These are phyloP conservation scores for Odontophorus gujanensis DNA, from an alignment of 2,113 vertebrate genomes.

Conservation along the genomic window DNA sequence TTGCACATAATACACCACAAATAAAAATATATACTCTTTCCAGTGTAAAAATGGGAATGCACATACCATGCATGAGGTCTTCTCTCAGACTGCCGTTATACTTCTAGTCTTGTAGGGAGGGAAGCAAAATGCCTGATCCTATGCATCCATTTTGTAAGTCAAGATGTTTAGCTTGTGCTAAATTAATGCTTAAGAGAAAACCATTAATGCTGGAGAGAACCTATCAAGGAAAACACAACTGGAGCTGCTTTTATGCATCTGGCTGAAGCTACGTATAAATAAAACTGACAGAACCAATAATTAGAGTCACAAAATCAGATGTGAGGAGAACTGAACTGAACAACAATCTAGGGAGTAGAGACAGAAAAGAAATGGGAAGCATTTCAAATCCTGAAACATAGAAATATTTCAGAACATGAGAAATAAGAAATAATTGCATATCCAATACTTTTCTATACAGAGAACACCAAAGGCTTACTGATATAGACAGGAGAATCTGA, in stretches of 20 bases:
- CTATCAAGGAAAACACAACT: background rate
- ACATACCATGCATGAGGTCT: background rate
- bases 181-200: background rate
- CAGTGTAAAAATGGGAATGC: fast-evolving
- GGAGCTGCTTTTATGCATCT: background rate
- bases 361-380: background rate
- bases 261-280: background rate
- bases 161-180: background rate
- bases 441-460: background rate
- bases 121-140: background rate
- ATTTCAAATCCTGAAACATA: background rate
- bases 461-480: background rate
- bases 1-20: background rate
- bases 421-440: background rate
- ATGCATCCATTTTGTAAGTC: background rate
- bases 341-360: background rate
- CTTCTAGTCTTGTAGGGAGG: fast-evolving
- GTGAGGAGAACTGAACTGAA: background rate
- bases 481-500: background rate
- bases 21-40: too few relatives aligned
- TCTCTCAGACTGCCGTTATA: background rate
- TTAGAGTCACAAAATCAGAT: background rate
- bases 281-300: background rate
- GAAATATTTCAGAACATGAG: background rate
- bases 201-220: background rate